A percentile compares a stretch with the other conserved stretches of the same genome.
These are phyloP conservation scores for Trinorchestia longiramus DNA, from an alignment of 1,140 invertebrate species.

Conservation along the genomic window DNA sequence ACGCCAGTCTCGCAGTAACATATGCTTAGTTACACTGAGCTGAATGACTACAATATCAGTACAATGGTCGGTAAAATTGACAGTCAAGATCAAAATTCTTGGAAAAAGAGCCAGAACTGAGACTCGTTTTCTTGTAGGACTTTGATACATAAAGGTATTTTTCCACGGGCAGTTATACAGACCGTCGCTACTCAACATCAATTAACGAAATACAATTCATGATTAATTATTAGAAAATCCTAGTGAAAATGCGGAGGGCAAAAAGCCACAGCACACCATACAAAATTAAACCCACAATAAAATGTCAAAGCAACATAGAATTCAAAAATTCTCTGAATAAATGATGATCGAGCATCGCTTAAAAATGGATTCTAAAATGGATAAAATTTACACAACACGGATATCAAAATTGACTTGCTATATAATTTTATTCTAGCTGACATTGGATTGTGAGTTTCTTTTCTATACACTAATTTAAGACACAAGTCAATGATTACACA, in stretches of 20 bases:
- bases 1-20: background rate
- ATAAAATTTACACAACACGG: background rate
- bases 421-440: background rate
- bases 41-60: background rate
- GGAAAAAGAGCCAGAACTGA: background rate
- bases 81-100: background rate
- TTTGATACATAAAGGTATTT: background rate
- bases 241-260: background rate
- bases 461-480: background rate
- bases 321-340: background rate
- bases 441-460: background rate
- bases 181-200: background rate
- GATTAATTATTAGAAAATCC: background rate
- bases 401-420: background rate
- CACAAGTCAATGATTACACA: background rate
- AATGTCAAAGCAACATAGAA: background rate
- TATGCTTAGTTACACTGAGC: background rate
- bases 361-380: background rate
- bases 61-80: background rate
- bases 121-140: background rate
- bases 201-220: background rate
- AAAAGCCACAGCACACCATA: background rate
- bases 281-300: background rate
- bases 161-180: background rate
- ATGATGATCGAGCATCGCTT: background rate